Evolutionary conservation across 2,797 vertebrate species (phyloP).

Genomic region (Sylvia borin): DNA sequence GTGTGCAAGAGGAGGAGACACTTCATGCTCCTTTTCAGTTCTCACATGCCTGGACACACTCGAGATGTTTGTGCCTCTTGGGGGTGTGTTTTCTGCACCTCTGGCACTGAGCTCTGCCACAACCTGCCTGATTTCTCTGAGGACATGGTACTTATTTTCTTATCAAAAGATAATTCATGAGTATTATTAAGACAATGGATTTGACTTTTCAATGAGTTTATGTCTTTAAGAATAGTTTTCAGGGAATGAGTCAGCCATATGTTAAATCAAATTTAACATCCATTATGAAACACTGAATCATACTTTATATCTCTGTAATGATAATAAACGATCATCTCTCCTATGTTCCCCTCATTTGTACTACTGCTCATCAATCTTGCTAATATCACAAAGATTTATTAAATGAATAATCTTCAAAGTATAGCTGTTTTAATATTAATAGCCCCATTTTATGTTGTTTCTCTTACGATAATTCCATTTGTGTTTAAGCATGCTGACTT

Average conservation of each 20-base stretch:
- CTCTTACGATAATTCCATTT: constrained; percentile 63
- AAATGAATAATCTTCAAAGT: constrained; percentile 76
- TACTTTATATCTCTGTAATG: constrained; percentile 80
- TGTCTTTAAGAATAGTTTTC: constrained; percentile 78
- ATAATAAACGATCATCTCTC: constrained; percentile 80
- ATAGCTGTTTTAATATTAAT: constrained; percentile 80
- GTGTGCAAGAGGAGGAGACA: background rate
- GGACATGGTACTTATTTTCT: constrained; percentile 14
- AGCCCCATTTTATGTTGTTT: constrained; percentile 75
- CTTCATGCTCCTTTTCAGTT: background rate
- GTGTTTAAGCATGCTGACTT: constrained; percentile 70
- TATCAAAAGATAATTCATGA: constrained; percentile 55
- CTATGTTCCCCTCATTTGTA: constrained; percentile 75
- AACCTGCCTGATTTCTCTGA: constrained; percentile 19
- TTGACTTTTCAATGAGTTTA: constrained; percentile 76
- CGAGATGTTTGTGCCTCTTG: background rate
- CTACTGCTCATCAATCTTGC: constrained; percentile 78
- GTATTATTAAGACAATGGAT: constrained; percentile 72
- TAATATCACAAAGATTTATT: constrained; percentile 79
- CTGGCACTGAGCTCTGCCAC: background rate
- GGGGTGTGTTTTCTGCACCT: background rate
- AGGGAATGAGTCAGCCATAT: constrained; percentile 78
- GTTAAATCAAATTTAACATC: constrained; percentile 83
- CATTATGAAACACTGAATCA: constrained; percentile 81
- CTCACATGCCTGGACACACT: background rate